Evolutionary conservation across 2,113 vertebrate genomes (phyloP), one percentile per base, ranked within the genome.

Genomic region (Protobothrops flavoviridis): DNA sequence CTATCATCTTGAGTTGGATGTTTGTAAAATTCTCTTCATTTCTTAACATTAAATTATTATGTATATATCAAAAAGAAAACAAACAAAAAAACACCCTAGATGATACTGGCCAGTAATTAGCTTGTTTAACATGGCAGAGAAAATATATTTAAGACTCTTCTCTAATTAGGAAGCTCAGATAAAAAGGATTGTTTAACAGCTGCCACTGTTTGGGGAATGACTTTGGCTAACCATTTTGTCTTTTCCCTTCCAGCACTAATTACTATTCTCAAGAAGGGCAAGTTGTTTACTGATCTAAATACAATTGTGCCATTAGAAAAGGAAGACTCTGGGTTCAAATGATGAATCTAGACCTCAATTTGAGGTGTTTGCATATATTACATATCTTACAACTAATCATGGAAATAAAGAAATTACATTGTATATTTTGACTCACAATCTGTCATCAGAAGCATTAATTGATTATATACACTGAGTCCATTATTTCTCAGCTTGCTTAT

Each of bases 161-260:
- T 89, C 87, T 89, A 92, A 92, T 92, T 89, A 92, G 50, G 24
- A 24, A 92, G 23, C 48, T 55, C 9, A 39, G 87, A 55, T 81
- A 39, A 89, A 89, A 39, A 74, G 74, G 88, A 89, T 48, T 53
- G 55, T 81, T 81, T 92, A 92, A 81, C 50, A 89, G 87, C 61
- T 92, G 50, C 24, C 50, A 89, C 74, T 92, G 61, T 92, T 92
- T 39, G 88, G 55, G 61, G 87, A 92, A 52, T 88, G 52, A 39
- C 33, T 92, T 88, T 55, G 91, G 48, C 88, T 64, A 74, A 88
- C 48, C 26, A 52, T 39, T 88, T 87, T 92, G 29, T 87, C 85
- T 88, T 88, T 11, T 69, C 17, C 48, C 45, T 52, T 92, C 91
- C 45, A 91, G 56, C 33, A 29, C 48, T 88, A 92, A 88, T 69